Evolutionary conservation across 2,888 invertebrate genomes (phyloP).

Genomic region (Agrochola litura): DNA sequence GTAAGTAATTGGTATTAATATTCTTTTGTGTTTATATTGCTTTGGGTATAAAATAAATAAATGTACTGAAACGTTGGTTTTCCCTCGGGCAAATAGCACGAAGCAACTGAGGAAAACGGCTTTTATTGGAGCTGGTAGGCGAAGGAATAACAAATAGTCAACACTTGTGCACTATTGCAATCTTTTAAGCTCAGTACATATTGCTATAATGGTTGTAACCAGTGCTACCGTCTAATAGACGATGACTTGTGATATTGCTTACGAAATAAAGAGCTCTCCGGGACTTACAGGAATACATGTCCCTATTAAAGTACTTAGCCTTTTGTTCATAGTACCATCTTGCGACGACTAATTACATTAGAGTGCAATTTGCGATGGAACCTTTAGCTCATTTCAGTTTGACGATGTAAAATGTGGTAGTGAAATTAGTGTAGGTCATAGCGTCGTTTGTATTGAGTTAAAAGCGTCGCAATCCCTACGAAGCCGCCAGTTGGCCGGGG

Average conservation of each 20-base stretch:
- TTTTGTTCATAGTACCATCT: conserved; percentile 11
- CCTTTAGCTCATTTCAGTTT: conserved; percentile 30
- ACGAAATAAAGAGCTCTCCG: conserved; percentile 16
- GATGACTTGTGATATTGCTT: conserved; percentile 30
- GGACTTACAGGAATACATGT: conserved; percentile 7
- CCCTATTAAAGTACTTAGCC: not conserved
- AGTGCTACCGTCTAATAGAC: conserved; percentile 22
- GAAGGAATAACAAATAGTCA: conserved; percentile 62
- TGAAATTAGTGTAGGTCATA: conserved; percentile 69
- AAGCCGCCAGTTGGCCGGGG: conserved; percentile 76
- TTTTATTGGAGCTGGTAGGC: conserved; percentile 62
- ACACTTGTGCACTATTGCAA: conserved; percentile 64
- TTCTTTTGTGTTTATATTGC: conserved; percentile 51
- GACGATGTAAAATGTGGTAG: conserved; percentile 56
- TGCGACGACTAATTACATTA: conserved; percentile 24
- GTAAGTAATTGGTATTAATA: conserved; percentile 51
- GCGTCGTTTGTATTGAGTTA: conserved; percentile 67
- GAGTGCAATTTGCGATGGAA: conserved; percentile 4
- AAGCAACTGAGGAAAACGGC: conserved; percentile 58
- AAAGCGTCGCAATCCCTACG: conserved; percentile 72
- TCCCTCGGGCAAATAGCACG: conserved; percentile 54
- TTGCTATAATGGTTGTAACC: conserved; percentile 44
- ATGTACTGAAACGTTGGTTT: conserved; percentile 49
- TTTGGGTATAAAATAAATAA: conserved; percentile 57
- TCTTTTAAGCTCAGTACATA: conserved; percentile 56